Conservation (phyloP, 2,888 invertebrate genomes). For the Dasysyrphus albostriatus region DNA sequence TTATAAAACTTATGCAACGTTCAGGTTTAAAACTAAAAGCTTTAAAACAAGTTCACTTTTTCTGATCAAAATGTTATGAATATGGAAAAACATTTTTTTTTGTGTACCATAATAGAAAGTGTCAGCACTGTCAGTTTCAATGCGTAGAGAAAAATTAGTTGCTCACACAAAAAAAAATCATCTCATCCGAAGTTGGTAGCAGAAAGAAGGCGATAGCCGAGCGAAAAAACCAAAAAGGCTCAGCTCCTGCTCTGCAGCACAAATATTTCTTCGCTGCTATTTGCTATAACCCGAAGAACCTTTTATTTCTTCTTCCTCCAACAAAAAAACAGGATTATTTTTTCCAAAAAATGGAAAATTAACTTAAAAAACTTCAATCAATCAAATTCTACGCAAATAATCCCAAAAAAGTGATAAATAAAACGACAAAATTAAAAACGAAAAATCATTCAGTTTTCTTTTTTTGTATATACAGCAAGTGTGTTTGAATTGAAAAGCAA, state of each 20-base stretch:
- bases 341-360: slow-evolving; percentile 37
- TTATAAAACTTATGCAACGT: no score
- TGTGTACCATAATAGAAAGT: slow-evolving; percentile 16
- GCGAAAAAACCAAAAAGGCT: slow-evolving; percentile 54
- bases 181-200: slow-evolving; percentile 43
- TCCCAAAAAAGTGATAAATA: slow-evolving; percentile 42
- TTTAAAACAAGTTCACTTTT: no score
- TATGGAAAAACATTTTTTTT: no score
- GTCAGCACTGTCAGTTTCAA: slow-evolving; percentile 36
- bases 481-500: slow-evolving; percentile 66
- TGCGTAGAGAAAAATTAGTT: slow-evolving; percentile 74
- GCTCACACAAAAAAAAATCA: slow-evolving; percentile 47
- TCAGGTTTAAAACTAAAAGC: no score
- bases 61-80: no score
- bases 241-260: slow-evolving; percentile 50
- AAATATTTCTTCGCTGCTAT: slow-evolving; percentile 57
- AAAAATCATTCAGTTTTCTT: slow-evolving; percentile 16
- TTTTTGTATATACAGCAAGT: slow-evolving; percentile 27
- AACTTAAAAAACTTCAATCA: slow-evolving; percentile 45
- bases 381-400: slow-evolving; percentile 21
- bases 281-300: slow-evolving; percentile 65
- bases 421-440: slow-evolving; percentile 36
- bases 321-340: slow-evolving; percentile 15
- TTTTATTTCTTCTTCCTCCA: slow-evolving; percentile 30
- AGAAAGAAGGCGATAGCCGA: slow-evolving; percentile 28